Conservation (phyloP, 2,797 vertebrate species). For the Lepidocolaptes lacrymiger region DNA sequence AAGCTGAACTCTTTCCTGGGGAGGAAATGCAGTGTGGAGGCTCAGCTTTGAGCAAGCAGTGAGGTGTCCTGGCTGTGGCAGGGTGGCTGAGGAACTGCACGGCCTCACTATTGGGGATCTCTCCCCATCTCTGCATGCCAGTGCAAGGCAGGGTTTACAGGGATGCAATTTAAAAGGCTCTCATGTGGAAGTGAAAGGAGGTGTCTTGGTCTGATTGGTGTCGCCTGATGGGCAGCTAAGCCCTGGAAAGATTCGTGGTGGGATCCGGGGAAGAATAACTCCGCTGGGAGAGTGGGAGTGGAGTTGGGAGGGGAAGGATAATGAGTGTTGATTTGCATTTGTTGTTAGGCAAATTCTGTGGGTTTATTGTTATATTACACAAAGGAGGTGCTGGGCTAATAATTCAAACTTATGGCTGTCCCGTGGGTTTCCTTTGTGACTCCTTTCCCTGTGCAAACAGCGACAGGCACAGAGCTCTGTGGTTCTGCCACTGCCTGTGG, state of each 20-base stretch:
- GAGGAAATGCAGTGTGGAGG: not conserved
- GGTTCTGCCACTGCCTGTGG: not conserved
- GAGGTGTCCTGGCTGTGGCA: not conserved
- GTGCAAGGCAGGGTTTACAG: not conserved
- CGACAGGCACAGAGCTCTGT: not conserved
- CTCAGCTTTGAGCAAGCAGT: not conserved
- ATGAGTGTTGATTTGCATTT: not conserved
- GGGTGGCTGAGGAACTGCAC: rapidly evolving
- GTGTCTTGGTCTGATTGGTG: not conserved
- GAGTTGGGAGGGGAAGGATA: not conserved
- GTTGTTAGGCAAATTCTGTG: not conserved
- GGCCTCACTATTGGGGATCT: not conserved
- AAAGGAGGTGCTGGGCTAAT: not conserved
- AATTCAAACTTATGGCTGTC: not conserved
- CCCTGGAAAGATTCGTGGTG: not conserved
- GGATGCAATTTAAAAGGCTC: not conserved
- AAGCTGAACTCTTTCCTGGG: not conserved
- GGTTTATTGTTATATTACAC: not conserved
- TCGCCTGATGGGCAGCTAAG: not conserved
- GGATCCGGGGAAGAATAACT: conserved; percentile 18
- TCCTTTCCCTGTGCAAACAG: not conserved
- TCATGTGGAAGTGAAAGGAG: not conserved
- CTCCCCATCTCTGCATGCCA: not conserved
- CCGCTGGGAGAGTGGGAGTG: not conserved
- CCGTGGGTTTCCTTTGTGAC: not conserved